phyloP scores from a whole-genome alignment of 1,140 invertebrate genomes.

The Ylistrum balloti region DNA sequence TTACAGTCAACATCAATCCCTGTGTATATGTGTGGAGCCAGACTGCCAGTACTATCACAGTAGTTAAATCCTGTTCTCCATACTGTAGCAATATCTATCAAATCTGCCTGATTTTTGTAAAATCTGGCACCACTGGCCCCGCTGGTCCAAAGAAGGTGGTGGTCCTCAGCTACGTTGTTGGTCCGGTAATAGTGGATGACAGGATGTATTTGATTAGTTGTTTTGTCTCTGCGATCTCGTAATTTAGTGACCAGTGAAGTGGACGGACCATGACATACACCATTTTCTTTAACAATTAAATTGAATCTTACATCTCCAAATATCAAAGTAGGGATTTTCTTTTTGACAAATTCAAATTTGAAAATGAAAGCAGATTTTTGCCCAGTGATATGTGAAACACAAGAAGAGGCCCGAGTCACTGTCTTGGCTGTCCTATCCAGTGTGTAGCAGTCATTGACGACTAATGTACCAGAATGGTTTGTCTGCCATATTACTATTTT shows the following conservation, averaged over 20 bases:
- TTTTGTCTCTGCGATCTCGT: conserved; percentile 38
- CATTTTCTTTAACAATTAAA: conserved; percentile 51
- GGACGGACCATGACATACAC: conserved; percentile 44
- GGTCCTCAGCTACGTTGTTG: conserved; percentile 44
- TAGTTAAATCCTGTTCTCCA: conserved; percentile 76
- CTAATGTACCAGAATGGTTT: conserved; percentile 45
- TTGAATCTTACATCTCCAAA: conserved; percentile 74
- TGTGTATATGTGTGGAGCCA: conserved; percentile 66
- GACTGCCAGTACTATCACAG: conserved; percentile 72
- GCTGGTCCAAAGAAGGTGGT: conserved; percentile 58
- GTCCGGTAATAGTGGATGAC: conserved; percentile 70
- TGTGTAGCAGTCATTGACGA: conserved; percentile 64
- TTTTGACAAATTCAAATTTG: conserved; percentile 66
- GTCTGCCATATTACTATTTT: conserved; percentile 65
- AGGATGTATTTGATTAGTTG: conserved; percentile 46
- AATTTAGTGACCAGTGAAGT: conserved; percentile 59
- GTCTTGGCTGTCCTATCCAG: conserved; percentile 54
- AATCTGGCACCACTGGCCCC: conserved; percentile 61
- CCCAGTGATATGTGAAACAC: conserved; percentile 44
- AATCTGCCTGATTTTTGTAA: conserved; percentile 60
- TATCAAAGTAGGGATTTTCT: conserved; percentile 64
- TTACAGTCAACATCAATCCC: conserved; percentile 53
- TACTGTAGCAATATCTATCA: conserved; percentile 69
- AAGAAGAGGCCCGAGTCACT: conserved; percentile 49
- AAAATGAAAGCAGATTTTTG: conserved; percentile 55